Conservation (phyloP, 2,888 invertebrate species). For the Phrixothrix hirtus region DNA sequence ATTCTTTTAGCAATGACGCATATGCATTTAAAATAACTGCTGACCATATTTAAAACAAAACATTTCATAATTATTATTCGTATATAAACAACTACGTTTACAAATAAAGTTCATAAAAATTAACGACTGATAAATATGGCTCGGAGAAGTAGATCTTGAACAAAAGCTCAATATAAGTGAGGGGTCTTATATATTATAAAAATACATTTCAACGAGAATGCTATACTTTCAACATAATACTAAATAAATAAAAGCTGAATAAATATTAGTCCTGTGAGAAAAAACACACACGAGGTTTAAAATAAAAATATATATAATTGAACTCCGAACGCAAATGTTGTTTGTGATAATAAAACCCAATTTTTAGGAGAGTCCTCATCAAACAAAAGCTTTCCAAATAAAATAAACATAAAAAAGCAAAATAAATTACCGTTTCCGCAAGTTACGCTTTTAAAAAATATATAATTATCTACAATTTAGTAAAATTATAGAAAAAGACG, state of each 20-base stretch:
- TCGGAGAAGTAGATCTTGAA: too few species aligned
- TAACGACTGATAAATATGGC: too few species aligned
- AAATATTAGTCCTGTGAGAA: slow-evolving; percentile 50
- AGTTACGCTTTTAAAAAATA: slow-evolving; percentile 15
- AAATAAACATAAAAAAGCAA: slow-evolving; percentile 35
- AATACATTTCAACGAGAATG: slow-evolving; percentile 26
- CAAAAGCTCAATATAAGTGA: slow-evolving; percentile 14
- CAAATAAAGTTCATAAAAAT: too few species aligned
- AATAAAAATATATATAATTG: slow-evolving; percentile 55
- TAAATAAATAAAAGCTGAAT: slow-evolving; percentile 50
- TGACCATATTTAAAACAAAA: too few species aligned
- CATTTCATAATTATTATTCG: too few species aligned
- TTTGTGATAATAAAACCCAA: slow-evolving; percentile 57
- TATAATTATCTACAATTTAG: background rate
- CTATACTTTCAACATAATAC: slow-evolving; percentile 40
- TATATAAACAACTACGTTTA: slow-evolving; percentile 8
- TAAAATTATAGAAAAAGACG: background rate
- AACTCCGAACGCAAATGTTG: slow-evolving; percentile 55
- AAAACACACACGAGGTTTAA: slow-evolving; percentile 48
- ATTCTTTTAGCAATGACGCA: slow-evolving; percentile 40
- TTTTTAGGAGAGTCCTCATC: slow-evolving; percentile 54
- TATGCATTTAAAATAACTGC: slow-evolving; percentile 35
- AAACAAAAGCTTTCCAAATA: slow-evolving; percentile 36
- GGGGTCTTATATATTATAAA: slow-evolving; percentile 24
- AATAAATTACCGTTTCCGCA: slow-evolving; percentile 33